These are phyloP conservation scores for Episyrphus balteatus DNA, from an alignment of 1,140 invertebrate species.

Conservation along the genomic window DNA sequence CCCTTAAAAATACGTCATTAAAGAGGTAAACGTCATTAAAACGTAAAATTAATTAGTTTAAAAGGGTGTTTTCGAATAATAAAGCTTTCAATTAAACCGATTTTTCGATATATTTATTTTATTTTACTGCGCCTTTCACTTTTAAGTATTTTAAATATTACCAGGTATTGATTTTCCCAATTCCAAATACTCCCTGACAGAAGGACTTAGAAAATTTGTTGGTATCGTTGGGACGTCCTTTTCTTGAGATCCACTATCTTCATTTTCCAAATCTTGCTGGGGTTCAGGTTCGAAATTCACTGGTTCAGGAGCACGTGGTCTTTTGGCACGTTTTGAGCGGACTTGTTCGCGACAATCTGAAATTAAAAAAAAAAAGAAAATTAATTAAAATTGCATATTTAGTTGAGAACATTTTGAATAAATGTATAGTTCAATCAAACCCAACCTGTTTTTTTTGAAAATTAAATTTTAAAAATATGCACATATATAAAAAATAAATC, in stretches of 20 bases:
- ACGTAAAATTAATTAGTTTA: too few relatives aligned
- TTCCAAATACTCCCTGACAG: slow-evolving; percentile 71
- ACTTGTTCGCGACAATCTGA: slow-evolving; percentile 43
- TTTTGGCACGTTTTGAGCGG: slow-evolving; percentile 40
- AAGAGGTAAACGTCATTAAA: too few relatives aligned
- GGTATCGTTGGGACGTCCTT: slow-evolving; percentile 49
- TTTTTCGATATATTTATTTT: too few relatives aligned
- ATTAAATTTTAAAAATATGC: too few relatives aligned
- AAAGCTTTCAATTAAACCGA: too few relatives aligned
- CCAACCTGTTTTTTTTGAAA: too few relatives aligned
- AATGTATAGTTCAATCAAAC: not conserved
- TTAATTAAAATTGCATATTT: slow-evolving; percentile 10
- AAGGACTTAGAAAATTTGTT: slow-evolving; percentile 67
- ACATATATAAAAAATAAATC: too few relatives aligned
- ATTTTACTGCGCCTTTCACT: too few relatives aligned
- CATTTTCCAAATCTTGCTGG: slow-evolving; percentile 55
- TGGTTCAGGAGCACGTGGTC: slow-evolving; percentile 50
- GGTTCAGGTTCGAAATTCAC: slow-evolving; percentile 49
- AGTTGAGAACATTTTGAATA: not conserved
- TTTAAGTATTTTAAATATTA: slow-evolving; percentile 33
- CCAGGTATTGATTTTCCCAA: slow-evolving; percentile 78
- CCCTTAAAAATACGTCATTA: too few relatives aligned
- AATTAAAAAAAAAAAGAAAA: slow-evolving; percentile 14
- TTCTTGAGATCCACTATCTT: slow-evolving; percentile 45
- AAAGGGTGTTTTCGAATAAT: too few relatives aligned